Evolutionary conservation across 2,797 vertebrate species (phyloP).

Genomic region (Dicrostonyx torquatus): DNA sequence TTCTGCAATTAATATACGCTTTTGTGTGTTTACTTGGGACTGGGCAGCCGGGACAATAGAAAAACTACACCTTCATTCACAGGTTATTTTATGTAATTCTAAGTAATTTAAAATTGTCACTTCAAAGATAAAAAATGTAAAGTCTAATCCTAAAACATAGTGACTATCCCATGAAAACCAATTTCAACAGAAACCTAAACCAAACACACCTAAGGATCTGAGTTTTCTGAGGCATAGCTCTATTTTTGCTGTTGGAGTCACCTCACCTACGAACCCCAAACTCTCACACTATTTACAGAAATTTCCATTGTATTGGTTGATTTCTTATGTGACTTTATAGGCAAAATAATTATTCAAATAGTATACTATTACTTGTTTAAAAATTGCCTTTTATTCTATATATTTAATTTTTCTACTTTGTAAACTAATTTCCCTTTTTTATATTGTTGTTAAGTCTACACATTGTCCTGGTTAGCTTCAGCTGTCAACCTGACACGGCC

Average conservation of each 20-base stretch:
- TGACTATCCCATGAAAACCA: not conserved
- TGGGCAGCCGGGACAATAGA: no score
- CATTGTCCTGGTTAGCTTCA: not conserved
- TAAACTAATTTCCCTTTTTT: not conserved
- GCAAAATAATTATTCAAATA: conserved; percentile 13
- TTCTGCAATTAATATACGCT: no score
- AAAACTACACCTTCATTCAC: no score
- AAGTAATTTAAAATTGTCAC: conserved; percentile 10
- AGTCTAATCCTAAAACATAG: conserved; percentile 26
- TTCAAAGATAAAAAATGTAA: conserved; percentile 43
- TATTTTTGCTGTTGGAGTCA: not conserved
- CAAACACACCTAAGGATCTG: not conserved
- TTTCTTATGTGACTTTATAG: conserved; percentile 21
- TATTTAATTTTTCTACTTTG: not conserved
- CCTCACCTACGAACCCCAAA: conserved; percentile 4
- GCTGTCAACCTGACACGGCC: not conserved
- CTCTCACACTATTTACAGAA: not conserved
- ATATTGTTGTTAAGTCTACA: not conserved
- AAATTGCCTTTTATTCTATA: not conserved
- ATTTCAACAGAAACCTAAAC: no score
- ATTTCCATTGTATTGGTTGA: not conserved
- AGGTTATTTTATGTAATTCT: conserved; percentile 10
- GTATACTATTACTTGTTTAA: not conserved
- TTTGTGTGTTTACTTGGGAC: no score
- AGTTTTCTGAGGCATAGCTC: not conserved